Conservation (phyloP, 2,888 invertebrate genomes). For the Zonitis immaculata region DNA sequence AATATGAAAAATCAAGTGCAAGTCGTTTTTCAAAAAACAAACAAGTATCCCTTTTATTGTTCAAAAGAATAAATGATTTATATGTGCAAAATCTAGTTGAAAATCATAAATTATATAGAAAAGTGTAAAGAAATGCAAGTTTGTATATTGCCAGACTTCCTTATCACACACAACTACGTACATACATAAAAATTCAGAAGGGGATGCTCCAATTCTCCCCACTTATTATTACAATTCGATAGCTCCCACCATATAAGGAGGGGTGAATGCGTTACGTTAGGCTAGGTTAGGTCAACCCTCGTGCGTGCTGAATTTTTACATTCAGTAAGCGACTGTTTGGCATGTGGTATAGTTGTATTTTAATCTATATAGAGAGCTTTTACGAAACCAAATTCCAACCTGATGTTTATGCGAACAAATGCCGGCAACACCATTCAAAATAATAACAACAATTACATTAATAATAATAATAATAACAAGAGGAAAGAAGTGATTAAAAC, state of each 20-base stretch:
- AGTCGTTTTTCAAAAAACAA: too few relatives aligned
- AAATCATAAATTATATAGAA: too few relatives aligned
- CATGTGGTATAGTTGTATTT: slow-evolving; percentile 32
- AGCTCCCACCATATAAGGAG: slow-evolving; percentile 37
- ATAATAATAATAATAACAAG: slow-evolving; percentile 11
- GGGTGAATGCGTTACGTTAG: slow-evolving; percentile 46
- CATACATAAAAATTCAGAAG: slow-evolving; percentile 2
- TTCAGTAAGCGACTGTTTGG: slow-evolving; percentile 43
- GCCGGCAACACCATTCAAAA: too few relatives aligned
- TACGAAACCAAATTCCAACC: too few relatives aligned
- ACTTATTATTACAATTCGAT: slow-evolving; percentile 27
- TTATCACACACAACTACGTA: neutral
- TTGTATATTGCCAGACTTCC: too few relatives aligned
- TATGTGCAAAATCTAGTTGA: slow-evolving; percentile 17
- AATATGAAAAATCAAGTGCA: too few relatives aligned
- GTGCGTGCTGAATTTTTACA: slow-evolving; percentile 42
- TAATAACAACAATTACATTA: too few relatives aligned
- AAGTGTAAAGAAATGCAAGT: too few relatives aligned
- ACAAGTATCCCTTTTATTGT: too few relatives aligned
- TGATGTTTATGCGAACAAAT: too few relatives aligned
- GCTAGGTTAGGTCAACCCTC: slow-evolving; percentile 49
- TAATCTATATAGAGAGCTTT: too few relatives aligned
- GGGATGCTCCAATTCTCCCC: slow-evolving; percentile 45
- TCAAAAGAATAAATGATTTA: too few relatives aligned
- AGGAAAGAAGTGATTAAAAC: slow-evolving; percentile 8